Percentiles rank a stretch among this genome's conserved stretches.
phyloP scores from a whole-genome alignment of 2,888 invertebrate species.

The Priocnemis perturbator region DNA sequence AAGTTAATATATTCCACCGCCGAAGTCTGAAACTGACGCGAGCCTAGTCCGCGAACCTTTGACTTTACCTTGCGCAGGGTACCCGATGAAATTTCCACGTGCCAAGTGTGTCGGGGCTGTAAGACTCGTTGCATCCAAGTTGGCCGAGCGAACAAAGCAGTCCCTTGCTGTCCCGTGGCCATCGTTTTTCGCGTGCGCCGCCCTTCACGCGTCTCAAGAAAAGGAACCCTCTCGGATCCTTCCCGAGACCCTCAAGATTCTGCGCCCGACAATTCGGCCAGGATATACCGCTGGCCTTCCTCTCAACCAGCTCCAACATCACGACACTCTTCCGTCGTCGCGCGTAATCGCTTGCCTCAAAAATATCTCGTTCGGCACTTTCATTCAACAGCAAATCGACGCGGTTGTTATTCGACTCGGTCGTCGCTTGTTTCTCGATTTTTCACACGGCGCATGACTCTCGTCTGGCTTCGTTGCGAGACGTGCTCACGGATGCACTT shows the following conservation, averaged over 20 bases:
- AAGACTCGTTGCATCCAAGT: conserved; percentile 64
- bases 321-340: conserved; percentile 10
- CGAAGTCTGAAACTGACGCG: too few species aligned
- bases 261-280: conserved; percentile 61
- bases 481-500: too few species aligned
- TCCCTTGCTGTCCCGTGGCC: conserved; percentile 63
- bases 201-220: conserved; percentile 40
- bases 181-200: conserved; percentile 52
- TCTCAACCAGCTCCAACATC: conserved; percentile 66
- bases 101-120: conserved; percentile 68
- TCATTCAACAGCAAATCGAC: too few species aligned
- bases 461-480: too few species aligned
- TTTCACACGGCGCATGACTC: too few species aligned
- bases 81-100: conserved; percentile 71
- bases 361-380: too few species aligned
- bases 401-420: too few species aligned
- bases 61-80: conserved; percentile 63
- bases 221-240: conserved; percentile 45
- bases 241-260: conserved; percentile 46
- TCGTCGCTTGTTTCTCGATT: too few species aligned
- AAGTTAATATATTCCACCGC: too few species aligned
- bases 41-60: neutral
- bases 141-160: conserved; percentile 67
- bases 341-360: too few species aligned
- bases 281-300: conserved; percentile 64